Evolutionary conservation across 2,797 vertebrate species (phyloP), one percentile per base, ranked within the genome.

Genomic region (Anas bahamensis): DNA sequence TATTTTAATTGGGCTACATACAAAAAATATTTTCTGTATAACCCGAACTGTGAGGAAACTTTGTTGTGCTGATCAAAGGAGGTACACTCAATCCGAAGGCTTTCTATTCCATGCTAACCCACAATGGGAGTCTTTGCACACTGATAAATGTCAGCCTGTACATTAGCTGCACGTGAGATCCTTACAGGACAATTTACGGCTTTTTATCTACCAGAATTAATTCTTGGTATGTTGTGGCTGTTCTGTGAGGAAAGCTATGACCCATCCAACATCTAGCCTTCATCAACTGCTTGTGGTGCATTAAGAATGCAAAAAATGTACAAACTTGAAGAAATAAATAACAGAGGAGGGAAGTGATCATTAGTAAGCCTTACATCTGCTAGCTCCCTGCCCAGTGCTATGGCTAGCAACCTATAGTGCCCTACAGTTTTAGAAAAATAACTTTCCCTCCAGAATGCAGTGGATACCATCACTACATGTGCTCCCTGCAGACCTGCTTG

Each of bases 11-110:
- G 31, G 64, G 31, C 33, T 46, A 72, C 37, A 74, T 31, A 1
- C 0, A 4, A 39, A 74, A 24, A n/a, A 9, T 2, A 2, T 4
- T 35, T 26, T 23, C 10, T 83, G 3, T 35, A 12, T 23, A 42
- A 71, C 1, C 5, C 21, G 46, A 91, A 46, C 14, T 75, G 11
- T 2, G n/a, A 35, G 13, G 14, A 66, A 63, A 17, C 35, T n/a
- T 70, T 56, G 11, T 23, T 70, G 15, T 53, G 17, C 52, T 79
- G 60, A 13, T 11, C n/a, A 63, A 64, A 60, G 33, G 17, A 52
- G 19, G 5, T 59, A 10, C 39, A 66, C 17, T 66, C 84, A 42
- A 39, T 55, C 42, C 7, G 52, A 86, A 55, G 5, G 4, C 26
- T 68, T 68, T 53, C 17, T 57, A 17, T 65, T 88, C n/a, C n/a